Evolutionary conservation across 2,797 vertebrate genomes (phyloP), one percentile per base, ranked within the genome.

Genomic region (Crypturellus tataupa): DNA sequence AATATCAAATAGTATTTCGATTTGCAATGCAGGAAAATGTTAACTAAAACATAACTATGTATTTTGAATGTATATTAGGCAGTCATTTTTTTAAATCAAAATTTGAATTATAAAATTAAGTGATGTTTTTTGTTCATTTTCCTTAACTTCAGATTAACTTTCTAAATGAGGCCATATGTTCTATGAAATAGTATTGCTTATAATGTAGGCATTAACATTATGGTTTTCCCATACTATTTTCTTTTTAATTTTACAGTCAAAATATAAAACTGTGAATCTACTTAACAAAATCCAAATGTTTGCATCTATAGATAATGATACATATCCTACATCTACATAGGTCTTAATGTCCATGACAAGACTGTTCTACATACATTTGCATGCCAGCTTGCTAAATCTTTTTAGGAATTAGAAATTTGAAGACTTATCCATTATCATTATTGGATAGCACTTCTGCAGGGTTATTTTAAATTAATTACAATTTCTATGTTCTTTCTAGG

Each of bases 11-110:
- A 90, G 37, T 4, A 21, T 49, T 91, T 92, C 55, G 47, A 42
- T 82, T 73, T 88, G 72, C 64, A 93, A 93, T 93, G 69, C 44
- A 82, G 2, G 11, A 78, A 92, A 73, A 87, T 40, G 80, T 55
- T 67, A 55, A 87, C 89, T 49, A 70, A 89, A 79, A 86, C 77
- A 84, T 39, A 70, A 37, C 33, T 68, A 40, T 31, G n/a, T 19
- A 19, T 62, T 70, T 60, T 78, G 20, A 78, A 62, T 63, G 67
- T 90, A 42, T 65, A 75, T 56, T 71, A 87, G 60, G 71, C 92
- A 82, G 46, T 70, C 27, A 21, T 89, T 56, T 73, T 21, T 81
- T 77, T 10, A 2, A 19, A 80, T 25, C 1, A 42, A 15, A 7
- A 49, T 72, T 58, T 89, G 7, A 18, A 73, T 47, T 55, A 11